phyloP scores from a whole-genome alignment of 2,113 vertebrate genomes.

The Antechinus flavipes region DNA sequence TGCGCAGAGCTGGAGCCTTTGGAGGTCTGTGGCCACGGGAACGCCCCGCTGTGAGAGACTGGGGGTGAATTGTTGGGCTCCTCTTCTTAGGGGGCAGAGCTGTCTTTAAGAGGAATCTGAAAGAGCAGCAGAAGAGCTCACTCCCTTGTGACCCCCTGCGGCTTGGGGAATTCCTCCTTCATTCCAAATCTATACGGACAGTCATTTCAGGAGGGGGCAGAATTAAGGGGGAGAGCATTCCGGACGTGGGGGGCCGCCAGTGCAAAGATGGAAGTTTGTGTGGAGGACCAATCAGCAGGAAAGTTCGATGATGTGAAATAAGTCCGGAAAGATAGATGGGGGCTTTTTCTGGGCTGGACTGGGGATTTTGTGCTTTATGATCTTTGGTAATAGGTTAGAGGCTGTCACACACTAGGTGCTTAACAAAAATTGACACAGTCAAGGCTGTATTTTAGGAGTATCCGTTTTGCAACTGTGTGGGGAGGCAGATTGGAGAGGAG shows the following conservation, averaged over 20 bases:
- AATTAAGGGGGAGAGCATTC: neutral
- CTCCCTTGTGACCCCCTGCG: neutral
- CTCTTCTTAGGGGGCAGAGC: no score
- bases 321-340: neutral
- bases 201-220: neutral
- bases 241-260: neutral
- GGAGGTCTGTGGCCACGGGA: no score
- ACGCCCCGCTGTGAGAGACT: neutral
- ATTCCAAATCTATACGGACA: neutral
- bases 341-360: neutral
- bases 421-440: neutral
- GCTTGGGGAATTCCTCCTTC: neutral
- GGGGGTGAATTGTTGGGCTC: neutral
- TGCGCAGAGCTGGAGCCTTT: neutral
- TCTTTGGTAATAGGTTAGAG: neutral
- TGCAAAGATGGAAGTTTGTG: neutral
- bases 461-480: neutral
- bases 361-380: conserved; percentile 10
- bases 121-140: neutral
- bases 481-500: neutral
- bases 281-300: neutral
- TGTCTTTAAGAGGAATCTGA: neutral
- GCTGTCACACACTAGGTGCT: neutral
- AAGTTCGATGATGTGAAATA: neutral
- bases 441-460: neutral